Evolutionary conservation across 2,888 invertebrate species (phyloP).

Genomic region (Calameuta idolon): DNA sequence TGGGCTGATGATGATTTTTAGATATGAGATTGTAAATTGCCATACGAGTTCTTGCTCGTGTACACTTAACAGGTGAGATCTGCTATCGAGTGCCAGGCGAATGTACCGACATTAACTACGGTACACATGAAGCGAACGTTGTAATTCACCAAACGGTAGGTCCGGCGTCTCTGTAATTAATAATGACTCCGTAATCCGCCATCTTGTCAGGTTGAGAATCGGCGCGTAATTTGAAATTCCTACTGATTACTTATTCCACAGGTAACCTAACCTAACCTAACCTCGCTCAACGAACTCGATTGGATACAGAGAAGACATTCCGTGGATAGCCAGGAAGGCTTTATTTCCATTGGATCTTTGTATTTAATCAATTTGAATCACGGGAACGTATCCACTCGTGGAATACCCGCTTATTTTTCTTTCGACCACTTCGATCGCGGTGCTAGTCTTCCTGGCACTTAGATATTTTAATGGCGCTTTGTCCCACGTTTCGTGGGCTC

Average conservation of each 20-base stretch:
- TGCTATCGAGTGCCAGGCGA: neutral
- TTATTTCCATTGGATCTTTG: neutral
- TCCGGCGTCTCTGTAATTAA: neutral
- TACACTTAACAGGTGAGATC: neutral
- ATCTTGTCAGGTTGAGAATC: neutral
- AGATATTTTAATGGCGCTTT: slow-evolving; percentile 64
- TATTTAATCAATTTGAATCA: slow-evolving; percentile 17
- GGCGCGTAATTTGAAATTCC: neutral
- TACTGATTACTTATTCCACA: neutral
- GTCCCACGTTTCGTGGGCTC: slow-evolving; percentile 45
- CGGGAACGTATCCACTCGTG: slow-evolving; percentile 6
- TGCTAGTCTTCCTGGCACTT: slow-evolving; percentile 32
- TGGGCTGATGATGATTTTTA: slow-evolving; percentile 23
- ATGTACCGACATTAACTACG: neutral
- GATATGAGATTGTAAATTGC: slow-evolving; percentile 26
- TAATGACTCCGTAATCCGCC: neutral
- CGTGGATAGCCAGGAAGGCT: neutral
- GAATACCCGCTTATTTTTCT: slow-evolving; percentile 19
- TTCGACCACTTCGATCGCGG: neutral
- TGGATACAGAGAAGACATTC: neutral
- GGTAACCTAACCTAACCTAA: neutral
- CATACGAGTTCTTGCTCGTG: neutral
- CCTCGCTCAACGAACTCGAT: neutral
- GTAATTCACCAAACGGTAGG: neutral
- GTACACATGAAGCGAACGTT: neutral